Percentiles rank a stretch among this genome's conserved stretches.
Conservation (phyloP, 2,113 vertebrate genomes). For the Coptodon rendalli region DNA sequence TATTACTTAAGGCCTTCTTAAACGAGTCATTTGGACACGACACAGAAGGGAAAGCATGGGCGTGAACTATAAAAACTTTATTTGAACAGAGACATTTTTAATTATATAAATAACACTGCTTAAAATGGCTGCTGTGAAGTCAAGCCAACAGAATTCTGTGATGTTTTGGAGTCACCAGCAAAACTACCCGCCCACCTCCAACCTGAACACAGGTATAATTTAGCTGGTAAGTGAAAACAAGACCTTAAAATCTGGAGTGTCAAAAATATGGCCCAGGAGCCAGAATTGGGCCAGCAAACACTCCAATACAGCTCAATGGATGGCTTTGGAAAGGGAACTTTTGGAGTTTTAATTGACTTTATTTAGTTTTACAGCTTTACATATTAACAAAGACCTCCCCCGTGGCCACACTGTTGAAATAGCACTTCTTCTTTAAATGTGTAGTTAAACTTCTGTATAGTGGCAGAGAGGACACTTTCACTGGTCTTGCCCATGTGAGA, state of each 20-base stretch:
- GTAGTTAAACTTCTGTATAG: not conserved
- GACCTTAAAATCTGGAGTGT: not conserved
- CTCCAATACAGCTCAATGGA: not conserved
- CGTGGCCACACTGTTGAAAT: not conserved
- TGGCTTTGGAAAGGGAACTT: not conserved
- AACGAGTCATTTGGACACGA: not conserved
- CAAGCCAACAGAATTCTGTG: not conserved
- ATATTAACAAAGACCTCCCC: not conserved
- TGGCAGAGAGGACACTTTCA: not conserved
- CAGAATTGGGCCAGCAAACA: not conserved
- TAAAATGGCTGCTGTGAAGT: not conserved
- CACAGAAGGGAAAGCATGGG: not conserved
- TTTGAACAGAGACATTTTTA: not conserved
- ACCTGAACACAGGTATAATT: not conserved
- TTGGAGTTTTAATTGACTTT: not conserved
- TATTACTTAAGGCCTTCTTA: not conserved
- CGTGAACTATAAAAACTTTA: not conserved
- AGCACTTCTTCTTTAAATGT: not conserved
- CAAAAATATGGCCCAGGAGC: not conserved
- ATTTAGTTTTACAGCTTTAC: not conserved
- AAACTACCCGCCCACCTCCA: not conserved
- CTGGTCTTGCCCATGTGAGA: not conserved
- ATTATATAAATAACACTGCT: not conserved
- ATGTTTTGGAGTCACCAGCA: not conserved
- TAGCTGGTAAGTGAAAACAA: not conserved